Base-by-base conservation (phyloP, 2,797 vertebrate species). In the Strix occidentalis region DNA sequence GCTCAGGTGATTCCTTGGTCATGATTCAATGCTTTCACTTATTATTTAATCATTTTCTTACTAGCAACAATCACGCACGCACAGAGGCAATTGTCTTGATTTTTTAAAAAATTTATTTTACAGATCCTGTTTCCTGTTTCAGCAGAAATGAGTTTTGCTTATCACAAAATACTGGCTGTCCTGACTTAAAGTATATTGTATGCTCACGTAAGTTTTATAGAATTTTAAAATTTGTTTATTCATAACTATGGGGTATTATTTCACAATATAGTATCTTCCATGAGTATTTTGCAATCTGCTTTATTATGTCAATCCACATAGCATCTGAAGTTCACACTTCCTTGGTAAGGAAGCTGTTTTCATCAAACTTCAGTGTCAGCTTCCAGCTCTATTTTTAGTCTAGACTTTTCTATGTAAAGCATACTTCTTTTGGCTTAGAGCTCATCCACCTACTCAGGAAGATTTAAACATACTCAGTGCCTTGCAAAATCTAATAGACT, bases 171-270 rank as follows among this genome's bases (percentile, higher is more conserved):
- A 87, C 58, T 56, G 61, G 5, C 53, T 98, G 97, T 58, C 23
- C 91, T 39, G 68, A 83, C 63, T 74, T 93, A 39, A 94, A 82
- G 89, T 11, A 16, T 35, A 3, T 2, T 16, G 70, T 75, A 24
- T 97, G 97, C 92, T 81, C 83, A 71, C 1, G 97, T 98, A 96
- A 94, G 97, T 97, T 65, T 87, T 90, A 78, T 4, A 74, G 79
- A 63, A 64, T 64, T 45, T 82, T 28, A 76, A 51, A 63, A 56
- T 83, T 51, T 83, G n/a, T 82, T 96, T 69, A 89, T 91, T 88
- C 61, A 16, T 89, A 74, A 26, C 29, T 61, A 60, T 4, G 5
- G 64, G n/a, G 19, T 85, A 74, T 68, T 37, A 71, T 91, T 89
- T 63, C 79, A 94, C 82, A 68, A 54, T 53, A 25, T 18, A 94